Percentiles rank a stretch among this genome's conserved stretches.
These are phyloP conservation scores for Pomatorhinus ruficollis DNA, from an alignment of 2,113 vertebrate species.

Conservation along the genomic window DNA sequence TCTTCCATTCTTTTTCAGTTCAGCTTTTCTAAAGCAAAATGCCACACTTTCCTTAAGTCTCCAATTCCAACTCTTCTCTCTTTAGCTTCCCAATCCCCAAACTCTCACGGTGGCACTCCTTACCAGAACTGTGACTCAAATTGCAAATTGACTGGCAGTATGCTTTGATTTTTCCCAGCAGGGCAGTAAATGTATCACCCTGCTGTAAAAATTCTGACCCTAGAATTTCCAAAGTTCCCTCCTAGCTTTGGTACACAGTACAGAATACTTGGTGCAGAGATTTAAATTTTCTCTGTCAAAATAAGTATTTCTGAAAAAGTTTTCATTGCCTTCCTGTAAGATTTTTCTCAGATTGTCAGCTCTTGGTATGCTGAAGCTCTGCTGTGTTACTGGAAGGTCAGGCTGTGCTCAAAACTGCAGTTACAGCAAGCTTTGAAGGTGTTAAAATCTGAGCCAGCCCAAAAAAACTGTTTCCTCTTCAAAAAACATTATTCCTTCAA, in stretches of 20 bases:
- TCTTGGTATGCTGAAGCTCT: neutral
- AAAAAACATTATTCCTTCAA: neutral
- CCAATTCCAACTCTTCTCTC: neutral
- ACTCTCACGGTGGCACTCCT: neutral
- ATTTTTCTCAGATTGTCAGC: neutral
- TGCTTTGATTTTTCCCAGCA: neutral
- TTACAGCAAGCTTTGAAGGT: neutral
- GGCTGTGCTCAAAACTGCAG: neutral
- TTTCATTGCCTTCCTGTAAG: neutral
- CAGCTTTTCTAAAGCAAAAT: neutral
- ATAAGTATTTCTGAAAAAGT: neutral
- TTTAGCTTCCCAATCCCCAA: neutral
- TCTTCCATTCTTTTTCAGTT: neutral
- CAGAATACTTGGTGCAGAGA: neutral
- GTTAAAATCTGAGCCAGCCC: neutral
- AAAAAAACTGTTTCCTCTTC: neutral
- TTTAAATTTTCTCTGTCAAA: neutral
- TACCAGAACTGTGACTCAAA: neutral
- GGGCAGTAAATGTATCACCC: neutral
- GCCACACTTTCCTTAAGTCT: neutral
- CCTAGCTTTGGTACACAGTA: neutral
- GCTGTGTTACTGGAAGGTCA: neutral
- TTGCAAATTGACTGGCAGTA: neutral
- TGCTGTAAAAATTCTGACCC: neutral
- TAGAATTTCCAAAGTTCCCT: neutral